These are phyloP conservation scores for Hiodon tergisus DNA, from an alignment of 2,113 vertebrate species.

Conservation along the genomic window DNA sequence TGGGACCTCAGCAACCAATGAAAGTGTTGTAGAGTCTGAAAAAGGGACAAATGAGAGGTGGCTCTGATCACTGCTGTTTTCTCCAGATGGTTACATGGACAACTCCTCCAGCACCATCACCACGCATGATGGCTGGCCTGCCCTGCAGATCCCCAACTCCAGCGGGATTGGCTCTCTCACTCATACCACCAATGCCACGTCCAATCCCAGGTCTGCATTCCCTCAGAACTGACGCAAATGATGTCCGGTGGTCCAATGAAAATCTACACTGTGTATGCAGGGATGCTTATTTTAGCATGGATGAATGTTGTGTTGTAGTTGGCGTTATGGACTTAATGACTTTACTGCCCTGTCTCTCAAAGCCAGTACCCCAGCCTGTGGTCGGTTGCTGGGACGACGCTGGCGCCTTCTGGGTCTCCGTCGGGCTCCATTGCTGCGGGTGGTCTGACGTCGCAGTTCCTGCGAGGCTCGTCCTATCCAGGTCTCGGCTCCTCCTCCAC, in stretches of 20 bases:
- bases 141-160: conserved; percentile 67
- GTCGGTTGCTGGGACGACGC: conserved; percentile 64
- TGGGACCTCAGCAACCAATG: too few relatives aligned
- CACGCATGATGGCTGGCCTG: conserved; percentile 66
- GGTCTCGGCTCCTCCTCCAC: conserved; percentile 65
- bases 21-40: too few relatives aligned
- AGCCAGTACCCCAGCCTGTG: conserved; percentile 72
- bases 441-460: conserved; percentile 66
- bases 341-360: background rate
- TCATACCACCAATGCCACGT: conserved; percentile 61
- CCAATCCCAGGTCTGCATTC: conserved; percentile 57
- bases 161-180: conserved; percentile 61
- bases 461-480: conserved; percentile 66
- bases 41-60: too few relatives aligned
- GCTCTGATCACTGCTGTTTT: background rate
- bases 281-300: too few relatives aligned
- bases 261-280: too few relatives aligned
- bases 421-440: conserved; percentile 25
- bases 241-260: too few relatives aligned
- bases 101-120: conserved; percentile 53
- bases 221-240: too few relatives aligned
- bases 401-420: conserved; percentile 59
- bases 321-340: background rate
- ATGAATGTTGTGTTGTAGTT: too few relatives aligned
- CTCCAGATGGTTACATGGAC: conserved; percentile 68